phyloP scores from a whole-genome alignment of 2,113 vertebrate species.

The Cygnus atratus region DNA sequence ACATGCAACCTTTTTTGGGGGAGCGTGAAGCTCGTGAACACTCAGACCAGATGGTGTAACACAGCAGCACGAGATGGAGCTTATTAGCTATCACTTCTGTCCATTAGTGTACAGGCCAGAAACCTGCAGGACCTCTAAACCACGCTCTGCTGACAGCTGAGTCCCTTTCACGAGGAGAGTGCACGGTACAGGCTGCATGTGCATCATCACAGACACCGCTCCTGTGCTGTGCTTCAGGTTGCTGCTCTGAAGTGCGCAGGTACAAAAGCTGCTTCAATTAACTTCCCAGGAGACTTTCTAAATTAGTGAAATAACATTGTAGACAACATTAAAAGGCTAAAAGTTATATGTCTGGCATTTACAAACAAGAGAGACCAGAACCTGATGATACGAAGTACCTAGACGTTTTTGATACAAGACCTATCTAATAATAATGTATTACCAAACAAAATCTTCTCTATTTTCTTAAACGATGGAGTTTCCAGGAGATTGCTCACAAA shows the following conservation, averaged over 20 bases:
- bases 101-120: not conserved
- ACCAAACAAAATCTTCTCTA: not conserved
- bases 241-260: not conserved
- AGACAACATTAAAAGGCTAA: not conserved
- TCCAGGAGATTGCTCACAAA: not conserved
- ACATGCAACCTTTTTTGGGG: not conserved
- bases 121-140: constrained; percentile 23
- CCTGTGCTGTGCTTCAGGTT: not conserved
- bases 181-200: not conserved
- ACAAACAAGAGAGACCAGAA: not conserved
- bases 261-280: not conserved
- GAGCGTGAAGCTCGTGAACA: not conserved
- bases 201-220: not conserved
- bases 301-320: not conserved
- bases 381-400: not conserved
- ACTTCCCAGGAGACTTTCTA: not conserved
- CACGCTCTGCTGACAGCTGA: not conserved
- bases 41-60: constrained; percentile 38
- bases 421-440: not conserved
- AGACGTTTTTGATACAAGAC: not conserved
- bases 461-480: not conserved
- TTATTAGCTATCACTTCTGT: constrained; percentile 13
- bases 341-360: not conserved
- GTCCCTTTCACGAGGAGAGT: not conserved
- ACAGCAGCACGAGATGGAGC: constrained; percentile 42